phyloP scores from a whole-genome alignment of 2,797 vertebrate species.

The Micropoecilia bifurca region DNA sequence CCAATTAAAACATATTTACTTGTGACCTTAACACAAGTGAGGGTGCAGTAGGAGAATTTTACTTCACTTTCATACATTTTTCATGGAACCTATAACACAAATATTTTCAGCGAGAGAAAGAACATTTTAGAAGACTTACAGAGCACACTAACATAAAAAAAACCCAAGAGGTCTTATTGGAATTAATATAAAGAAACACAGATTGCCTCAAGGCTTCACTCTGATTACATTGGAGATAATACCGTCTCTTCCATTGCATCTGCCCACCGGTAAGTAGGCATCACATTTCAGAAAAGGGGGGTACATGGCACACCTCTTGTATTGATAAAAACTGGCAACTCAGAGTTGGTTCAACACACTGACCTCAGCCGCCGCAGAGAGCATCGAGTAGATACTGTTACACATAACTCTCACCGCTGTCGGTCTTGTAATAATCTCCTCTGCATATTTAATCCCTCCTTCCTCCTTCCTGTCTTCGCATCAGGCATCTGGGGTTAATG shows the following conservation, averaged over 20 bases:
- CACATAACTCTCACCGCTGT: conserved; percentile 50
- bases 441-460: conserved; percentile 75
- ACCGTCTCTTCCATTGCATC: conserved; percentile 44
- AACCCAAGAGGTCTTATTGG: background rate
- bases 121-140: no score
- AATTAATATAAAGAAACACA: background rate
- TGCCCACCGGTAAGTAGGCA: conserved; percentile 44
- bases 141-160: background rate
- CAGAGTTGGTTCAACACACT: conserved; percentile 25
- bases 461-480: conserved; percentile 45
- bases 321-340: conserved; percentile 60
- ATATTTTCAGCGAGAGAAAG: background rate
- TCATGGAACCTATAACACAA: background rate
- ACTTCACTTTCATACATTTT: background rate
- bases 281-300: conserved; percentile 62
- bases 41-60: background rate
- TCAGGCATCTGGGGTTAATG: conserved; percentile 65
- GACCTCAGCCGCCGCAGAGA: conserved; percentile 42
- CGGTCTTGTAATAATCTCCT: conserved; percentile 57
- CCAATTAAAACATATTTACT: background rate
- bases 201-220: conserved; percentile 9
- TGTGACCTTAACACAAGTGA: background rate
- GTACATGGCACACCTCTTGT: conserved; percentile 63
- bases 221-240: conserved; percentile 44
- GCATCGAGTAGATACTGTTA: conserved; percentile 70